Conservation (phyloP, 2,888 invertebrate species). For the Synanthedon myopaeformis region DNA sequence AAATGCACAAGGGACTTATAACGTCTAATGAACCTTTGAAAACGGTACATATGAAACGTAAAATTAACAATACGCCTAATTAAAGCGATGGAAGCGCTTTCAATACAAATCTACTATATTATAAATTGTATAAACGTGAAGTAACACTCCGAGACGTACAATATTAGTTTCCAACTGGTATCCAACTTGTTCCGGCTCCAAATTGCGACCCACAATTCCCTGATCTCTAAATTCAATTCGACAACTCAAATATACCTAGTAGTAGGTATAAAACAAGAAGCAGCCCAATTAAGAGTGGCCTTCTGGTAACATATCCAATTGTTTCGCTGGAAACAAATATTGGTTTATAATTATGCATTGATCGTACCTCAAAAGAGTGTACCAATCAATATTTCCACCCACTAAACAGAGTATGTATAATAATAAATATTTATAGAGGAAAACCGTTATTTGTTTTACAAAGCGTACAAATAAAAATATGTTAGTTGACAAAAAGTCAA, state of each 20-base stretch:
- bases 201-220: not conserved
- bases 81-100: not conserved
- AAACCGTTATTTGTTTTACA: too few relatives aligned
- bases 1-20: too few relatives aligned
- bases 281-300: constrained; percentile 3
- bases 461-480: too few relatives aligned
- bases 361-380: too few relatives aligned
- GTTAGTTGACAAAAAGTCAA: too few relatives aligned
- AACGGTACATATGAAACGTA: not conserved
- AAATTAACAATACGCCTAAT: constrained; percentile 6
- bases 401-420: too few relatives aligned
- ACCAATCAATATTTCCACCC: too few relatives aligned
- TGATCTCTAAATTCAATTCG: constrained; percentile 4
- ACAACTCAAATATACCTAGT: constrained; percentile 4
- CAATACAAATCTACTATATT: not conserved
- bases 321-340: not conserved
- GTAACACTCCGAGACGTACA: not conserved
- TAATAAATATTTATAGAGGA: too few relatives aligned
- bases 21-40: too few relatives aligned
- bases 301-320: constrained; percentile 1
- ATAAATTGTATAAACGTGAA: not conserved
- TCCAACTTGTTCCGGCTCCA: constrained; percentile 1
- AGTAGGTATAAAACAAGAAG: not conserved
- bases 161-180: not conserved
- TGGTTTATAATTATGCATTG: not conserved